Evolutionary conservation across 2,797 vertebrate species (phyloP).

Genomic region (Apodemus agrarius): DNA sequence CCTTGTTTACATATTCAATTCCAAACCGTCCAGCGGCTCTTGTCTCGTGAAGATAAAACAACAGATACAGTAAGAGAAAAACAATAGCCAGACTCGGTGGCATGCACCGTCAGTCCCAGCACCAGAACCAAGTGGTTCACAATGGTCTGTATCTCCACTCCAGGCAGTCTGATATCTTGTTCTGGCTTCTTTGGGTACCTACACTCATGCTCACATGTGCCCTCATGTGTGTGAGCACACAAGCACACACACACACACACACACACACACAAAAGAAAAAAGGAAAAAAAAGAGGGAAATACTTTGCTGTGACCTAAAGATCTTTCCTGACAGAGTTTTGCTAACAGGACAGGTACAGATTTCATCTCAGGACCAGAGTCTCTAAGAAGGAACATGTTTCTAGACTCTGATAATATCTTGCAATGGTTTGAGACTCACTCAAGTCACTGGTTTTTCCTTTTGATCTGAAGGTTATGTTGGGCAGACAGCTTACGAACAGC

Average conservation of each 20-base stretch:
- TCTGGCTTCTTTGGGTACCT: not conserved
- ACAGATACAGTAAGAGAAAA: not conserved
- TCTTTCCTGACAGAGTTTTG: not conserved
- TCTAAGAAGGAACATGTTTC: not conserved
- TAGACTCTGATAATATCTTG: not conserved
- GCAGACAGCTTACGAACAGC: not conserved
- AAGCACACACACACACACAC: not conserved
- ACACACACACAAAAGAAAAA: too few species aligned
- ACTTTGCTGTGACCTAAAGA: not conserved
- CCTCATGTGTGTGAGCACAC: too few species aligned
- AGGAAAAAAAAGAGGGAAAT: not conserved
- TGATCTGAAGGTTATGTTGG: not conserved
- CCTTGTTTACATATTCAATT: not conserved
- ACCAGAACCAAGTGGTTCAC: not conserved
- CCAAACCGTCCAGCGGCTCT: not conserved
- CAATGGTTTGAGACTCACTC: not conserved
- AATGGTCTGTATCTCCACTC: not conserved
- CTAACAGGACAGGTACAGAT: not conserved
- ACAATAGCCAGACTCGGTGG: not conserved
- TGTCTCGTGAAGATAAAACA: not conserved
- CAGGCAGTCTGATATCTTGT: not conserved
- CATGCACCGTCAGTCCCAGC: not conserved
- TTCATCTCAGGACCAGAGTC: not conserved
- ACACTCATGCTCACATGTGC: too few species aligned
- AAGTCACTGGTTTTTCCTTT: not conserved